Base-by-base conservation (phyloP, 1,140 invertebrate species). In the Tetraneura akinire region DNA sequence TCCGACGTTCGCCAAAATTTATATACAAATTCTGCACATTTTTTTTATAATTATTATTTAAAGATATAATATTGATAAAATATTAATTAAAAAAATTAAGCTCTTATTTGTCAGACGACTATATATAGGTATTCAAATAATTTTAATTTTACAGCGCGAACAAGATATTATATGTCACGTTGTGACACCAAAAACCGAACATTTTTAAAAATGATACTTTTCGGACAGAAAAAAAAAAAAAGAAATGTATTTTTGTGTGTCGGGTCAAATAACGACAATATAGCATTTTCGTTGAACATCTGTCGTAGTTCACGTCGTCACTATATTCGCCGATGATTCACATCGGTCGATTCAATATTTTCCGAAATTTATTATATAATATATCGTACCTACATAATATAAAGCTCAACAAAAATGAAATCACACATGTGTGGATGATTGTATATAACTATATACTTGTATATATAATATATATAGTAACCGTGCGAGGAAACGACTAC, bases 261-360 rank as follows among this genome's bases (percentile, higher is more conserved):
- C 14, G 21, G 42, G 66, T 70, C 66, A 47, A 47, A 37, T 37
- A 70, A 23, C 21, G 21, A 47, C 66, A 70, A 47, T 47, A 70
- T 70, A 70, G 13, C 42, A 47, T 70, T 70, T 70, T 47, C 21
- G 37, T 47, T n/a, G 21, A 70, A 70, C 66, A 70, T 70, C 42
- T 70, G 66, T 70, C 42, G 66, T 68, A 10, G 4, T 21, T 23
- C 0, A 9, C n/a, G 4, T 6, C 18, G 9, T 32, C 37, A 21
- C 42, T 11, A 1, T 10, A 8, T 8, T 3, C 3, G 3, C 32
- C 8, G 32, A 37, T 37, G 3, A 13, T 37, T 10, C 62, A 42
- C 62, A 37, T 66, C n/a, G 62, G 62, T 42, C 32, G 10, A 29
- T 66, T 70, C 21, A 37, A 70, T 37, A 37, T 70, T 47, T 47